Evolutionary conservation across 37 sponge, comb jelly and placozoan species (phyloP), one percentile per base, ranked within the genome.

Genomic region (Sycon ciliatum): DNA sequence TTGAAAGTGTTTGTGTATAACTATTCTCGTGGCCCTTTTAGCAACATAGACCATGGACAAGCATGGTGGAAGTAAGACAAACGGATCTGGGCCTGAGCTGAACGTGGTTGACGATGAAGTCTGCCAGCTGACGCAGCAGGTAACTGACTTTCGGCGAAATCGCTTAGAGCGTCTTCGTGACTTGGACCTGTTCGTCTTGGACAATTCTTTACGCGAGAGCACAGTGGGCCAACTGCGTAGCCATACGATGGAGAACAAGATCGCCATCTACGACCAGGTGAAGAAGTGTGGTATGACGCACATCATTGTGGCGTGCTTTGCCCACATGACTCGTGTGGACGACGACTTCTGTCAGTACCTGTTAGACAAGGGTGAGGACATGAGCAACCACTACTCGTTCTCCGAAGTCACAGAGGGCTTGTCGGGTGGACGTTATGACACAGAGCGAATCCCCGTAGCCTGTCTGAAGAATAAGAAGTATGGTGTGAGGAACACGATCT

Each of bases 151-250:
- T 46, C 53, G 53, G 16, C 53, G 53, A 39, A 55, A 55, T 18
- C 35, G 23, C 11, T 27, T 70, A 39, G 65, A 83, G 54, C 36
- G 77, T 4, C 77, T 90, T 33, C 29, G 53, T 38, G 57, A 73
- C 34, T 16, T 91, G 73, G 92, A 91, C 38, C 74, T 80, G 65
- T 83, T 91, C 56, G 67, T 79, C 2, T 69, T 91, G 36, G 92
- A 91, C 80, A 91, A 91, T 69, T 91, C 92, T 39, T 49, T 91
- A n/a, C 83, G 92, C 20, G 92, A 91, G 76, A 91, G 87, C 57
- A 91, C 92, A 23, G 87, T 91, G 22, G 92, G 87, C 0, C 84
- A 83, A 52, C 67, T 91, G 4, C 75, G 81, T 22, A 66, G 87
- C 69, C 92, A 91, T 69, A 91, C 92, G 6, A 36, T 91, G 18